Percentiles rank a stretch among this genome's conserved stretches.
Evolutionary conservation across 2,797 vertebrate species (phyloP).

Genomic region (Pseudomugil gertrudae): DNA sequence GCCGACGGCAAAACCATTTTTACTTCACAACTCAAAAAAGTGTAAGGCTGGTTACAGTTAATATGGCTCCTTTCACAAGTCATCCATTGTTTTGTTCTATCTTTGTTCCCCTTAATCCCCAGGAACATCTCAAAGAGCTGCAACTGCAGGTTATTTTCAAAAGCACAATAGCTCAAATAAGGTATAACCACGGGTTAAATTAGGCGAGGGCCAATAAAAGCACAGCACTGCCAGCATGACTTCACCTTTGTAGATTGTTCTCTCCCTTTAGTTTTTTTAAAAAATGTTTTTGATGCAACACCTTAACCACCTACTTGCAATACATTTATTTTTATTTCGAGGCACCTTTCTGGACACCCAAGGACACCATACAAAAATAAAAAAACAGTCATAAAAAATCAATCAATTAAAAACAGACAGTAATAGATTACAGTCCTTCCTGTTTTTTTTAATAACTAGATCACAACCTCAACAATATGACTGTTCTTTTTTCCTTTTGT

Average conservation of each 20-base stretch:
- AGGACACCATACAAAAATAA: too few species aligned
- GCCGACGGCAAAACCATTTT: conserved; percentile 37
- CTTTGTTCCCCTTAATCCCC: conserved; percentile 20
- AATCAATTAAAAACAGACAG: too few species aligned
- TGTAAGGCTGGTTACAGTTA: not conserved
- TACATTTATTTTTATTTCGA: too few species aligned
- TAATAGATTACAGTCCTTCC: conserved; percentile 33
- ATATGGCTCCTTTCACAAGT: not conserved
- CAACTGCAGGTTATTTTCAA: conserved; percentile 26
- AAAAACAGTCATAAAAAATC: too few species aligned
- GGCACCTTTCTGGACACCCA: too few species aligned
- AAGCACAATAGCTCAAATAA: conserved; percentile 36
- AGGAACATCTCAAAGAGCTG: conserved; percentile 37
- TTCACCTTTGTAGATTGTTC: conserved; percentile 58
- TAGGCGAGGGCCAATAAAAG: conserved; percentile 44
- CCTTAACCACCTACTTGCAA: too few species aligned
- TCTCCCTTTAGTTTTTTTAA: conserved; percentile 52
- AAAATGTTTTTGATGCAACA: conserved; percentile 48
- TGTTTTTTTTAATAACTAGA: conserved; percentile 48
- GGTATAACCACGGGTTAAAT: conserved; percentile 56
- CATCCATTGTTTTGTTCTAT: not conserved
- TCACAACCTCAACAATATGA: conserved; percentile 51
- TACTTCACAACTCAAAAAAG: conserved; percentile 11
- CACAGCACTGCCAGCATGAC: conserved; percentile 38
- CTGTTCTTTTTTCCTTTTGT: conserved; percentile 47